Percentiles rank a stretch among this genome's conserved stretches.
phyloP scores from a whole-genome alignment of 1,140 invertebrate genomes.

The Oryctes rhinoceros region DNA sequence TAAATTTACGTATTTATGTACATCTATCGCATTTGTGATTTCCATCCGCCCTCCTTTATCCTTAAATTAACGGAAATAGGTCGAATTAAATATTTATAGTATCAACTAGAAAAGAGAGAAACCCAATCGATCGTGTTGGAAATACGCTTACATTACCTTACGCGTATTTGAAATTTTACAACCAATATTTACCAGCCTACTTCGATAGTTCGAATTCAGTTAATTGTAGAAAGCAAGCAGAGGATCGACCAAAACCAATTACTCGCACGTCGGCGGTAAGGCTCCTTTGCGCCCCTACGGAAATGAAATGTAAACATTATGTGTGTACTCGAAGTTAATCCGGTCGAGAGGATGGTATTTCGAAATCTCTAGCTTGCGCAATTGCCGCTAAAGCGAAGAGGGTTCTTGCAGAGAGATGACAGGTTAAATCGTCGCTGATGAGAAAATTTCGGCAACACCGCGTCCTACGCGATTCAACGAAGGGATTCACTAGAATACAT shows the following conservation, averaged over 20 bases:
- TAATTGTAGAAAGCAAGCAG: slow-evolving; percentile 17
- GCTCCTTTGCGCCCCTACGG: neutral
- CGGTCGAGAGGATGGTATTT: slow-evolving; percentile 4
- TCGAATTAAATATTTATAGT: too few relatives aligned
- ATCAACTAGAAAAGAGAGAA: too few relatives aligned
- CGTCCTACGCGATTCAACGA: too few relatives aligned
- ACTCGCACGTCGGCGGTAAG: neutral
- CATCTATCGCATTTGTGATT: too few relatives aligned
- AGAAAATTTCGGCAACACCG: too few relatives aligned
- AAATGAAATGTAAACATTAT: slow-evolving; percentile 34
- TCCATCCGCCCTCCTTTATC: too few relatives aligned
- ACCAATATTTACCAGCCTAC: neutral
- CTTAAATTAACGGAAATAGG: too few relatives aligned
- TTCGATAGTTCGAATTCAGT: neutral
- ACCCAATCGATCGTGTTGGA: too few relatives aligned
- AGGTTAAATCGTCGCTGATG: neutral
- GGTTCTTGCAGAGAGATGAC: neutral
- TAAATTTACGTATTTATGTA: too few relatives aligned
- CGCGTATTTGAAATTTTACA: neutral
- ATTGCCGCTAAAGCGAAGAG: neutral
- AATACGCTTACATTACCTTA: too few relatives aligned
- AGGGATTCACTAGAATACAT: too few relatives aligned
- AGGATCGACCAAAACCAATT: slow-evolving; percentile 15
- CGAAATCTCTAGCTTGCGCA: neutral
- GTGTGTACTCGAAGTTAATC: slow-evolving; percentile 29